A percentile compares a stretch with the other conserved stretches of the same genome.
Conservation (phyloP, 2,113 vertebrate genomes). For the Syngnathus typhle region DNA sequence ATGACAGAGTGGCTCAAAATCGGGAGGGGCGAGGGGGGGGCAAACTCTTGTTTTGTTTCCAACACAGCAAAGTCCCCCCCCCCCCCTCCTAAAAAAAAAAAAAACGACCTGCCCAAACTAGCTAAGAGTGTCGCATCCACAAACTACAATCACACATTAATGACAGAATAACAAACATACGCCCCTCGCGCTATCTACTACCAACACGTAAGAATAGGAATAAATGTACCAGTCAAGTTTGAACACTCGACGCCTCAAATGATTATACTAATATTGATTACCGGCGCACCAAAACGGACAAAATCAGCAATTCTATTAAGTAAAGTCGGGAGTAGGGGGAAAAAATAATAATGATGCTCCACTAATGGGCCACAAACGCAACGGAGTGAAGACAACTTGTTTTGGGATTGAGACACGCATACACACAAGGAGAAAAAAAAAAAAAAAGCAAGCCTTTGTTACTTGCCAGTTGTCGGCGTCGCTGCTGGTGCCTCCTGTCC, state of each 20-base stretch:
- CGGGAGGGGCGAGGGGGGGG: background rate
- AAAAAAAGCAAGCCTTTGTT: constrained; percentile 63
- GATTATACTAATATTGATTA: constrained; percentile 45
- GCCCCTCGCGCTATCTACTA: constrained; percentile 10
- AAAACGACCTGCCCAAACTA: constrained; percentile 52
- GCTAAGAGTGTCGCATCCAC: constrained; percentile 9
- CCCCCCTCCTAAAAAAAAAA: background rate
- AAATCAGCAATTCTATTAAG: constrained; percentile 45
- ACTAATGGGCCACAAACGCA: constrained; percentile 50
- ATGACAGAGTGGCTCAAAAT: background rate
- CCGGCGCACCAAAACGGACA: constrained; percentile 35
- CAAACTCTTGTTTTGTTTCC: constrained; percentile 3
- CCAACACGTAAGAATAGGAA: constrained; percentile 30
- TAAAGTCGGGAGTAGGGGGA: constrained; percentile 9
- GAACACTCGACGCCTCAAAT: constrained; percentile 51
- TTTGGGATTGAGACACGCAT: constrained; percentile 29
- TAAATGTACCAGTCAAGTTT: constrained; percentile 42
- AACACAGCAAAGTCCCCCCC: constrained; percentile 28
- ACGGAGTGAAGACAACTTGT: constrained; percentile 61
- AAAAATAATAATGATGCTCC: constrained; percentile 20
- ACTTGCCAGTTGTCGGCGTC: constrained; percentile 69
- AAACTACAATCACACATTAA: background rate
- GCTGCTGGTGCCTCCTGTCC: constrained; percentile 44
- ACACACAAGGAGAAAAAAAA: constrained; percentile 34
- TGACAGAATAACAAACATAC: background rate